A percentile compares a stretch with the other conserved stretches of the same genome.
Evolutionary conservation across 1,140 invertebrate species (phyloP).

Genomic region (Proales similis): DNA sequence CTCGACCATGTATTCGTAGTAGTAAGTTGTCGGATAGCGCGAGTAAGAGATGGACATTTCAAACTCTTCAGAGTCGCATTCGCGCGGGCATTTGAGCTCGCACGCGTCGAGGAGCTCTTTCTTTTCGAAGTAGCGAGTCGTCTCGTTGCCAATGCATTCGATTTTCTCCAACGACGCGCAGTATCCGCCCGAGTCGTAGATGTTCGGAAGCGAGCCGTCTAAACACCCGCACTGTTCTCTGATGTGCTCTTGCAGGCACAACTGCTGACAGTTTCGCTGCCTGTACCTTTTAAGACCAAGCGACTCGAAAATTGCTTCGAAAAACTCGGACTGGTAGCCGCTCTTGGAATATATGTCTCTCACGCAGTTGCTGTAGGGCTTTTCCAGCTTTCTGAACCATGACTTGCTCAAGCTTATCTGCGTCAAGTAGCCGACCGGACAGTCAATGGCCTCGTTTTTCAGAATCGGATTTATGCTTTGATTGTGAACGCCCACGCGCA

Average conservation of each 20-base stretch:
- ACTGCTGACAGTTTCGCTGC: conserved; percentile 13
- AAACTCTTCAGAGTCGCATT: conserved; percentile 2
- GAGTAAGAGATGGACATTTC: conserved; percentile 5
- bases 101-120: background rate
- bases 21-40: conserved; percentile 17
- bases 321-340: background rate
- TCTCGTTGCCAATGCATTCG: conserved; percentile 2
- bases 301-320: background rate
- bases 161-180: conserved; percentile 4
- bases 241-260: conserved; percentile 30
- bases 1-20: conserved; percentile 7
- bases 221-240: conserved; percentile 2
- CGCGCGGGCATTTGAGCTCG: background rate
- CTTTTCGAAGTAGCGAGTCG: background rate
- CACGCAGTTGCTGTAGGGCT: conserved; percentile 7
- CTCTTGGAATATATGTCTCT: conserved; percentile 1
- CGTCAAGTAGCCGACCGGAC: conserved; percentile 3
- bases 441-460: conserved; percentile 13
- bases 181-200: background rate
- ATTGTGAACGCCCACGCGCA: conserved; percentile 21
- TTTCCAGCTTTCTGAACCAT: background rate
- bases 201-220: conserved; percentile 20
- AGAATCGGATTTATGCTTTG: conserved; percentile 17
- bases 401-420: conserved; percentile 8
- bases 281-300: conserved; percentile 17